These are phyloP conservation scores for Alethe diademata DNA, from an alignment of 2,113 vertebrate genomes.

Conservation along the genomic window DNA sequence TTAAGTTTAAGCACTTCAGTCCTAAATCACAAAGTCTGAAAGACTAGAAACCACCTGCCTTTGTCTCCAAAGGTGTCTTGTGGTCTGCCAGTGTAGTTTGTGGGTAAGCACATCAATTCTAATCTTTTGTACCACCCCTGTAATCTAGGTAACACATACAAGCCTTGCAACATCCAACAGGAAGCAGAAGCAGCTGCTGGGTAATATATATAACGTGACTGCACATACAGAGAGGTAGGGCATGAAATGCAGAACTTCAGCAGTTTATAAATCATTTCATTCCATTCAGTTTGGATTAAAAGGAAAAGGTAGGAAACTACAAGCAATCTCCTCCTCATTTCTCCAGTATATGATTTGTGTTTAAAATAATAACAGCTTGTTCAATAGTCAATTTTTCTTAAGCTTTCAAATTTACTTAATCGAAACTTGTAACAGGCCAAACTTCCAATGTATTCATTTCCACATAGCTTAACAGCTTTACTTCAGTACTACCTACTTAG, in stretches of 20 bases:
- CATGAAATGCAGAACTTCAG: constrained; percentile 13
- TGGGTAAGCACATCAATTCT: constrained; percentile 57
- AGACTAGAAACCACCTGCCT: constrained; percentile 62
- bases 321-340: neutral
- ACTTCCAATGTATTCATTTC: neutral
- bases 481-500: neutral
- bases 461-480: neutral
- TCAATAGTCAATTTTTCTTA: neutral
- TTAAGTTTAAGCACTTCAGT: neutral
- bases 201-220: constrained; percentile 31
- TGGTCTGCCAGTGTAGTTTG: constrained; percentile 62
- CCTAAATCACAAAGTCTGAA: constrained; percentile 54
- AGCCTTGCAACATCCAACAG: constrained; percentile 70
- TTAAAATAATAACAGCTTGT: neutral
- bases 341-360: neutral
- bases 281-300: constrained; percentile 33
- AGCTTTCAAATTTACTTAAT: neutral
- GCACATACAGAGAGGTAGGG: neutral
- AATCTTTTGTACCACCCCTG: constrained; percentile 65
- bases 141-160: constrained; percentile 69
- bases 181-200: constrained; percentile 60
- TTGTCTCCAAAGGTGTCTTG: constrained; percentile 57
- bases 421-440: neutral
- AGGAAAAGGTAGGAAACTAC: neutral
- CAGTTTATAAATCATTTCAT: constrained; percentile 64